These are phyloP conservation scores for Kradibia gibbosae DNA, from an alignment of 1,140 invertebrate genomes.

Conservation along the genomic window DNA sequence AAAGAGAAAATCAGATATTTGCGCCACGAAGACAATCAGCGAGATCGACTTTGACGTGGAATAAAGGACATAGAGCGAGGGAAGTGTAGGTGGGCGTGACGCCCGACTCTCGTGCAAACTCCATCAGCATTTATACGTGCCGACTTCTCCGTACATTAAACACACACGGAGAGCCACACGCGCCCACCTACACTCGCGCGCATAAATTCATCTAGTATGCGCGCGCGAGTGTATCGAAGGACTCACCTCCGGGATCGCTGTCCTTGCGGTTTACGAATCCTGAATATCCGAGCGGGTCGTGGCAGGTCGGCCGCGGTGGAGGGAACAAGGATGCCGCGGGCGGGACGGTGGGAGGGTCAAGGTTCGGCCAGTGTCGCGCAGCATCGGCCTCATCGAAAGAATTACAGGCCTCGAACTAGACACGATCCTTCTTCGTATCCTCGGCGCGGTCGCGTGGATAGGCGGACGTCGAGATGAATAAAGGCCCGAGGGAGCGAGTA, in stretches of 20 bases:
- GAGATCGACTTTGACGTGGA: constrained; percentile 20
- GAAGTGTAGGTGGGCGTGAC: constrained; percentile 31
- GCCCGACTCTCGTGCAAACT: constrained; percentile 28
- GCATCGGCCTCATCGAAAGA: constrained; percentile 67
- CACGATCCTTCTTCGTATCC: not conserved
- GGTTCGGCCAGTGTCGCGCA: constrained; percentile 64
- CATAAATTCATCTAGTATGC: too few species aligned
- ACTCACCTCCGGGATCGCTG: not conserved
- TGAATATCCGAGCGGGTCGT: constrained; percentile 45
- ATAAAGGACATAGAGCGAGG: not conserved
- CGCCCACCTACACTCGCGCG: too few species aligned
- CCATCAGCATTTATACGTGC: constrained; percentile 50
- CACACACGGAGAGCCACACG: too few species aligned
- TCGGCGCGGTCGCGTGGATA: constrained; percentile 65
- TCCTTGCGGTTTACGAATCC: constrained; percentile 25
- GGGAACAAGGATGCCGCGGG: constrained; percentile 58
- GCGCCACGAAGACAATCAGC: constrained; percentile 39
- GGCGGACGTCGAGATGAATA: constrained; percentile 57
- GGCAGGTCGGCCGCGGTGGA: not conserved
- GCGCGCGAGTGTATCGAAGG: not conserved
- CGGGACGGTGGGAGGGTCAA: constrained; percentile 50
- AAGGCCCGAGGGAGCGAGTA: constrained; percentile 5
- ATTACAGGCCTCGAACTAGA: constrained; percentile 62
- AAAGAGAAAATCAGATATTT: constrained; percentile 41
- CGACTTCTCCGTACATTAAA: too few species aligned